phyloP scores from a whole-genome alignment of 2,888 invertebrate species.

The Scrobipalpa costella region DNA sequence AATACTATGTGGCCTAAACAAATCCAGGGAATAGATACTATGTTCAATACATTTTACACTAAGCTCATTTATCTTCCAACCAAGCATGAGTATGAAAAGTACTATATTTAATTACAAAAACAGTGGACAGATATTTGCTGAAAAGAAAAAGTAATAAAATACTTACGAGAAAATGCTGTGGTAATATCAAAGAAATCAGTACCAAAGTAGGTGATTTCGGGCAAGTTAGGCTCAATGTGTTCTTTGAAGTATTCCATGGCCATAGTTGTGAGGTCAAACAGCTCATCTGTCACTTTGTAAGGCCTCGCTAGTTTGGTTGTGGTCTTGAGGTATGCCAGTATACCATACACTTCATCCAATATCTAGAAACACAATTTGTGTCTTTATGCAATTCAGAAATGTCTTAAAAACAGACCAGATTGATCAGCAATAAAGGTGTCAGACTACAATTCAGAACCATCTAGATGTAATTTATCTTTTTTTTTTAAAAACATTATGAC shows the following conservation, averaged over 20 bases:
- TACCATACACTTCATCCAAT: conserved; percentile 94
- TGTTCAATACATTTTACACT: too few relatives aligned
- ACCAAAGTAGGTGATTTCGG: conserved; percentile 93
- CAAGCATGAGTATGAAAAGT: too few relatives aligned
- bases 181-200: conserved; percentile 91
- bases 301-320: conserved; percentile 92
- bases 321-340: conserved; percentile 90
- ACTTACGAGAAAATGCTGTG: conserved; percentile 85
- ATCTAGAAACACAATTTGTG: conserved; percentile 80
- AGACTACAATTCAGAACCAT: conserved; percentile 4
- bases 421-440: not conserved
- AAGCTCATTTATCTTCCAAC: too few relatives aligned
- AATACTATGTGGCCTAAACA: too few relatives aligned
- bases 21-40: too few relatives aligned
- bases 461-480: conserved; percentile 1
- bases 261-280: conserved; percentile 97
- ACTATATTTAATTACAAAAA: not conserved
- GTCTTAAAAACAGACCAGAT: not conserved
- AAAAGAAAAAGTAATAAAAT: conserved; percentile 23
- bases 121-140: not conserved
- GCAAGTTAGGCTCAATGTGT: conserved; percentile 93
- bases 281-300: conserved; percentile 95
- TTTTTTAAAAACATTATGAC: too few relatives aligned
- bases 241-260: conserved; percentile 99
- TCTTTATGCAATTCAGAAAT: not conserved